Percentiles rank a stretch among this genome's conserved stretches.
These are phyloP conservation scores for Eupithecia exiguata DNA, from an alignment of 2,888 invertebrate genomes.

Conservation along the genomic window DNA sequence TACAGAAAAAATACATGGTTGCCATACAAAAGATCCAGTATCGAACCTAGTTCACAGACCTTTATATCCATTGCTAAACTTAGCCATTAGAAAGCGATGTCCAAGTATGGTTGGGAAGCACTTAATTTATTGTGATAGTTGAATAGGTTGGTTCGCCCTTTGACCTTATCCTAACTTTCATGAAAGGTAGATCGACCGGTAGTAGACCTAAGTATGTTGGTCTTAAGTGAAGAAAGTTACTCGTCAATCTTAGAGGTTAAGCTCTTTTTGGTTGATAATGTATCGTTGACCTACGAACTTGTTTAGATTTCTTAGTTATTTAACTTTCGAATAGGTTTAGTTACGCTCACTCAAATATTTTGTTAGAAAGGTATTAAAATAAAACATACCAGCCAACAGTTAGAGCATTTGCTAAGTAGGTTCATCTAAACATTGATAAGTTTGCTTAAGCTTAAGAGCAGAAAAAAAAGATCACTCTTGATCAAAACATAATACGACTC, in stretches of 20 bases:
- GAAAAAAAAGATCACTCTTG: neutral
- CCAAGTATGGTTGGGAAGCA: conserved; percentile 17
- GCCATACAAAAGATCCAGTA: neutral
- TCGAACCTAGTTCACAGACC: neutral
- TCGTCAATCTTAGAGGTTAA: neutral
- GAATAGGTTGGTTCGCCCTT: conserved; percentile 14
- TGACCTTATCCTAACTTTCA: conserved; percentile 17
- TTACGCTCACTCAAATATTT: neutral
- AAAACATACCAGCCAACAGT: neutral
- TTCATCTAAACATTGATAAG: neutral
- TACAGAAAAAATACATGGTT: neutral
- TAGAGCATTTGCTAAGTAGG: neutral
- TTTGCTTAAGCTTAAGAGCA: no score
- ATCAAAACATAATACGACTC: conserved; percentile 13
- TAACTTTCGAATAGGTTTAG: neutral
- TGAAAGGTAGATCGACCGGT: neutral
- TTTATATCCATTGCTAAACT: neutral
- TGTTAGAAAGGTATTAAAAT: neutral
- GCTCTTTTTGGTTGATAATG: neutral
- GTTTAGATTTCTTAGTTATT: neutral
- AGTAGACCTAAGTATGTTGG: neutral
- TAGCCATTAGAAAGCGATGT: conserved; percentile 48
- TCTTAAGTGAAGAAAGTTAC: neutral
- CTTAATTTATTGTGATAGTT: conserved; percentile 20
- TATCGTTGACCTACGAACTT: neutral